Evolutionary conservation across 2,113 vertebrate species (phyloP).

Genomic region (Plecotus auritus): DNA sequence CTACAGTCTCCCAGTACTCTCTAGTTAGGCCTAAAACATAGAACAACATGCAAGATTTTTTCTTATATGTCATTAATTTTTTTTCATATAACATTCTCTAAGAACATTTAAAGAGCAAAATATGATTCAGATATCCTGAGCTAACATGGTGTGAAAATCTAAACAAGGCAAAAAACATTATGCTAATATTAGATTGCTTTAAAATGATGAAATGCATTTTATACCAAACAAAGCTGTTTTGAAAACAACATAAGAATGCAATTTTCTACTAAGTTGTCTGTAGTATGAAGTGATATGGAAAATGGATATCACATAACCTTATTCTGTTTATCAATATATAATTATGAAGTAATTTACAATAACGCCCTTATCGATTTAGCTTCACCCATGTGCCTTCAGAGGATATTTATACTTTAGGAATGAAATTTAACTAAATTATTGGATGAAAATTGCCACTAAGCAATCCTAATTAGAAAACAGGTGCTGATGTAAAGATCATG

Average conservation of each 20-base stretch:
- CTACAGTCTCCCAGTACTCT: neutral
- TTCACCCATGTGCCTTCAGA: conserved; percentile 38
- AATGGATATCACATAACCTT: neutral
- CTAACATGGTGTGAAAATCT: neutral
- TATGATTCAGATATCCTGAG: neutral
- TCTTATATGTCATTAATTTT: neutral
- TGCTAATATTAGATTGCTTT: neutral
- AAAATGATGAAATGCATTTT: neutral
- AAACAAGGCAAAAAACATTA: neutral
- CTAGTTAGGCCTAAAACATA: neutral
- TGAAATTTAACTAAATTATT: conserved; percentile 47
- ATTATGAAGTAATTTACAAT: conserved; percentile 71
- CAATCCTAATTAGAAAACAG: conserved; percentile 40
- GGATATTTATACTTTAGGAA: conserved; percentile 46
- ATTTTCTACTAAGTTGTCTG: conserved; percentile 38
- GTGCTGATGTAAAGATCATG: neutral
- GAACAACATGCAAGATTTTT: neutral
- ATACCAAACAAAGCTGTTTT: neutral
- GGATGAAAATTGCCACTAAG: conserved; percentile 30
- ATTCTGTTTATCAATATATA: conserved; percentile 61
- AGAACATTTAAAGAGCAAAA: neutral
- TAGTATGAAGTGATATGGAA: neutral
- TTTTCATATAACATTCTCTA: neutral
- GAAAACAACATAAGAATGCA: conserved; percentile 17
- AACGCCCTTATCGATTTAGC: conserved; percentile 63